Percentiles rank a stretch among this genome's conserved stretches.
These are phyloP conservation scores for Drosophila nigricruria DNA, from an alignment of 2,888 invertebrate species.

Conservation along the genomic window DNA sequence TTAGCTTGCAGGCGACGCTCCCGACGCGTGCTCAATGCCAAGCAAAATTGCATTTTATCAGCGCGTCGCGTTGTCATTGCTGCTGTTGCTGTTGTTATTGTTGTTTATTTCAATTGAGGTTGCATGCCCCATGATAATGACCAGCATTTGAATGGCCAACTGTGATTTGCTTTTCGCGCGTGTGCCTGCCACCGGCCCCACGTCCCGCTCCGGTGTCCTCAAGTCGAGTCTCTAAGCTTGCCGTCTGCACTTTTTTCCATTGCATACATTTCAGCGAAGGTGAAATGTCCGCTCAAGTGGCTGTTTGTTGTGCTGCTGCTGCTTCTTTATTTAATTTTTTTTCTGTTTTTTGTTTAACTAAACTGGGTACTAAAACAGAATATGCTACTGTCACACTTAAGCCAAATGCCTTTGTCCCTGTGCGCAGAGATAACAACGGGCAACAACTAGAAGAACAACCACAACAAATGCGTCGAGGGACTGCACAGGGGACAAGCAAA, in stretches of 20 bases:
- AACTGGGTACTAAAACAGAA: slow-evolving; percentile 56
- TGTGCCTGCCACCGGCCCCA: slow-evolving; percentile 11
- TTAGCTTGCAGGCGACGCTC: slow-evolving; percentile 51
- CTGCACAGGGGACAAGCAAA: slow-evolving; percentile 31
- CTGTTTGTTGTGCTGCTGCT: slow-evolving; percentile 13
- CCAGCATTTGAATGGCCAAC: slow-evolving; percentile 50
- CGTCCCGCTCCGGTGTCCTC: background rate
- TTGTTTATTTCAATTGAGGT: slow-evolving; percentile 39
- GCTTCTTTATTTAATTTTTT: background rate
- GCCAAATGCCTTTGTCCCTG: slow-evolving; percentile 67
- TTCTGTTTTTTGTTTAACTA: slow-evolving; percentile 31
- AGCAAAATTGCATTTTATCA: slow-evolving; percentile 68
- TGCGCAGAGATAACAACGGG: slow-evolving; percentile 46
- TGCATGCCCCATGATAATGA: slow-evolving; percentile 51
- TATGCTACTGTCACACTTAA: slow-evolving; percentile 66
- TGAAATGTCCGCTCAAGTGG: slow-evolving; percentile 55
- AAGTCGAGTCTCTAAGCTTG: slow-evolving; percentile 19
- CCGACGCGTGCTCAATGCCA: slow-evolving; percentile 61
- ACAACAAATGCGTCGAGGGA: slow-evolving; percentile 40
- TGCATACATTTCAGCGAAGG: slow-evolving; percentile 64
- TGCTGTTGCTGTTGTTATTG: slow-evolving; percentile 5
- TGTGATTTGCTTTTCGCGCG: slow-evolving; percentile 34
- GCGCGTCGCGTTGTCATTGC: slow-evolving; percentile 6
- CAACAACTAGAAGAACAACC: slow-evolving; percentile 37
- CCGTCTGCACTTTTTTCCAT: slow-evolving; percentile 35